phyloP scores from a whole-genome alignment of 2,888 invertebrate genomes.

The Cantharis flavilabris region DNA sequence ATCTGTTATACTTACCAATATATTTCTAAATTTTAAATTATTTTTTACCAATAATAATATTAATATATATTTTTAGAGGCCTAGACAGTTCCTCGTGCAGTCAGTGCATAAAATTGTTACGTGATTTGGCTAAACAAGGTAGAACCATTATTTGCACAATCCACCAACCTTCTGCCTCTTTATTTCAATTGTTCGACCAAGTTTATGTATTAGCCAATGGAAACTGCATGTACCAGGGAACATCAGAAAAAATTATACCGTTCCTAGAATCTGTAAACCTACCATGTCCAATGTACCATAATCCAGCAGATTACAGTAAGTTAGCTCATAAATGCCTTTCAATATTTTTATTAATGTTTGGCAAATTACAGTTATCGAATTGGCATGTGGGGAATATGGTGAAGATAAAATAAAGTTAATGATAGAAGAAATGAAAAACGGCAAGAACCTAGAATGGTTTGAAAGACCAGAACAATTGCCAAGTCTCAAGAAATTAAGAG shows the following conservation, averaged over 20 bases:
- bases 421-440: slow-evolving; percentile 71
- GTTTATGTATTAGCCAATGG: slow-evolving; percentile 88
- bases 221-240: slow-evolving; percentile 84
- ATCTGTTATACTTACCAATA: too few species aligned
- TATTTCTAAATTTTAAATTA: too few species aligned
- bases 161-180: slow-evolving; percentile 90
- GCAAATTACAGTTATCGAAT: slow-evolving; percentile 77
- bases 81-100: slow-evolving; percentile 86
- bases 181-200: slow-evolving; percentile 90
- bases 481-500: slow-evolving; percentile 62
- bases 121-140: slow-evolving; percentile 77
- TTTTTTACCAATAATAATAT: too few species aligned
- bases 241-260: slow-evolving; percentile 72
- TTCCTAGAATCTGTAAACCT: slow-evolving; percentile 76
- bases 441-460: slow-evolving; percentile 71
- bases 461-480: slow-evolving; percentile 62
- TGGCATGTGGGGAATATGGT: slow-evolving; percentile 91
- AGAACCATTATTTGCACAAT: slow-evolving; percentile 93
- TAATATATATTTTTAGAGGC: slow-evolving; percentile 61
- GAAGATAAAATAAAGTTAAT: slow-evolving; percentile 73
- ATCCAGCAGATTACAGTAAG: slow-evolving; percentile 93
- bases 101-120: slow-evolving; percentile 81
- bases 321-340: slow-evolving; percentile 27
- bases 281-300: slow-evolving; percentile 90
- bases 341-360: not conserved